These are phyloP conservation scores for Laticauda laticaudata DNA, from an alignment of 2,113 vertebrate genomes.

Conservation along the genomic window DNA sequence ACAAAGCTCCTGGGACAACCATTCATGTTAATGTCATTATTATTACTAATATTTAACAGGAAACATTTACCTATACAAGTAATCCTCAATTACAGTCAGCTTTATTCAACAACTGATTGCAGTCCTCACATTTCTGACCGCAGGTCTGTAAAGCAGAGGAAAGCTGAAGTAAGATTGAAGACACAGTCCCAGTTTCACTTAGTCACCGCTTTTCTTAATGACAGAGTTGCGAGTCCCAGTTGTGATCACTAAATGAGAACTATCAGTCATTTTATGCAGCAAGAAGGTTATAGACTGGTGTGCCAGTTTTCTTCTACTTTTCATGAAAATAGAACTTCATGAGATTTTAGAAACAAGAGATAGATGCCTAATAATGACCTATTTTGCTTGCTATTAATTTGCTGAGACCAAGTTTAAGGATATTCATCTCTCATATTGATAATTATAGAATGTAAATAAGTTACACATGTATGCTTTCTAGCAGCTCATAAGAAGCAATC, in stretches of 20 bases:
- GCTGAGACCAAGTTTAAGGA: background rate
- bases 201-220: background rate
- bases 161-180: background rate
- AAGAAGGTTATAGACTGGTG: background rate
- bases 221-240: background rate
- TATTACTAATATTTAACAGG: constrained; percentile 5
- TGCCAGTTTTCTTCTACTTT: background rate
- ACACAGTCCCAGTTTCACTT: background rate
- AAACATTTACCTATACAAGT: background rate
- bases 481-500: background rate
- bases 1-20: constrained; percentile 12
- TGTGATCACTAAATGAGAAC: background rate
- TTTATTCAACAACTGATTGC: background rate
- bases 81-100: background rate
- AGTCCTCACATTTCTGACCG: background rate
- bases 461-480: background rate
- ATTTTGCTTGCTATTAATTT: background rate
- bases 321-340: background rate
- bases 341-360: background rate
- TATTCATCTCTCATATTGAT: background rate
- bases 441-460: background rate
- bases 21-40: background rate
- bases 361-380: background rate
- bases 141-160: background rate
- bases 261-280: constrained; percentile 23